These are phyloP conservation scores for Corythaixoides concolor DNA, from an alignment of 2,113 vertebrate species.

Conservation along the genomic window DNA sequence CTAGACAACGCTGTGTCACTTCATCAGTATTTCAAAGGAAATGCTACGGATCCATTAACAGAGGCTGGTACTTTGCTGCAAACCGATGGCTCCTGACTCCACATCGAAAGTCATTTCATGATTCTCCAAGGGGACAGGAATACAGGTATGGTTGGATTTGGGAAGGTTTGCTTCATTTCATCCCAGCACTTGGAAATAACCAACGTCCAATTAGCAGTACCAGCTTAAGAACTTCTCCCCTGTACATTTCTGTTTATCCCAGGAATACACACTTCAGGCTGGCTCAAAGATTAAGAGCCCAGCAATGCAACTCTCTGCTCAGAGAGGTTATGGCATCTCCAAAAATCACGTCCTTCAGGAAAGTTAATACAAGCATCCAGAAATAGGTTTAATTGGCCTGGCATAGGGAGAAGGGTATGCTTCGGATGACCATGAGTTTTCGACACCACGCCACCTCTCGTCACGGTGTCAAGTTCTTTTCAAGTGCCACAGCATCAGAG, in stretches of 20 bases:
- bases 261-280: background rate
- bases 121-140: background rate
- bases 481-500: background rate
- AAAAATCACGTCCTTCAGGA: background rate
- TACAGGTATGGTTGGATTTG: rapidly evolving
- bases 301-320: background rate
- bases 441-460: background rate
- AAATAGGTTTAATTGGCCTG: background rate
- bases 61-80: background rate
- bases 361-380: background rate
- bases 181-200: background rate
- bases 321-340: background rate
- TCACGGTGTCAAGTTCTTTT: rapidly evolving
- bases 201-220: rapidly evolving
- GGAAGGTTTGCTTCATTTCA: background rate
- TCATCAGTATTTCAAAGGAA: background rate
- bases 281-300: background rate
- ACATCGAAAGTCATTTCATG: background rate
- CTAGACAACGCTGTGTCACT: rapidly evolving
- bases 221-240: background rate
- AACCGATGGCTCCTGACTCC: background rate
- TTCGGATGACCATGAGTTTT: rapidly evolving
- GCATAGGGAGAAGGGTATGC: rapidly evolving
- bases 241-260: background rate
- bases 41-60: rapidly evolving